Conservation (phyloP, 2,113 vertebrate genomes). For the Sylvietta virens region DNA sequence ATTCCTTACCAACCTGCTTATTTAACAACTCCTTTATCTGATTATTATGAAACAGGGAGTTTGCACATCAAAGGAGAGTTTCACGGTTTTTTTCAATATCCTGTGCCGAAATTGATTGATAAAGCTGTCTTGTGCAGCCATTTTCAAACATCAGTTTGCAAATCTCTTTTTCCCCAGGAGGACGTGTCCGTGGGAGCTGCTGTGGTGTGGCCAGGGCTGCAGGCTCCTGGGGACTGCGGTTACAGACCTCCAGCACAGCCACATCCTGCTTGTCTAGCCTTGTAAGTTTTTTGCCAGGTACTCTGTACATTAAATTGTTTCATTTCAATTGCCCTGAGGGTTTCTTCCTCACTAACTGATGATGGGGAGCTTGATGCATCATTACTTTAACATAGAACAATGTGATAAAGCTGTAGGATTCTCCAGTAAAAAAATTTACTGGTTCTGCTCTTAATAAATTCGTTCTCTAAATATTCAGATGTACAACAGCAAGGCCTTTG, state of each 20-base stretch:
- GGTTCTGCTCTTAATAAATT: constrained; percentile 41
- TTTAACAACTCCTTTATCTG: not conserved
- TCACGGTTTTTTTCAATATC: not conserved
- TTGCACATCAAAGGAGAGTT: not conserved
- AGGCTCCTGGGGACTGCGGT: not conserved
- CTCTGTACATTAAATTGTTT: constrained; percentile 29
- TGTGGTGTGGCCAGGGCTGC: not conserved
- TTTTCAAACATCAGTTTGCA: not conserved
- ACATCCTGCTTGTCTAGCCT: constrained; percentile 23
- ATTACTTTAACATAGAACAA: constrained; percentile 14
- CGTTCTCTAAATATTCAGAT: constrained; percentile 19
- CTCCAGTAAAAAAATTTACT: constrained; percentile 34
- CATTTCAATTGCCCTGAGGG: constrained; percentile 48
- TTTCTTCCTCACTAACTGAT: constrained; percentile 40
- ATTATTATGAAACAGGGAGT: not conserved
- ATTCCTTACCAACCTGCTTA: not conserved
- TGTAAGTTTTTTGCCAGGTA: constrained; percentile 48
- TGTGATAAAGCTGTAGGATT: constrained; percentile 27
- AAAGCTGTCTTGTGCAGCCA: not conserved
- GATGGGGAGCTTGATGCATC: constrained; percentile 50
- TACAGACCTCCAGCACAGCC: constrained; percentile 20
- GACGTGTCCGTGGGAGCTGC: not conserved
- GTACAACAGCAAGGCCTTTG: not conserved
- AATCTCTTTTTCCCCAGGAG: not conserved
- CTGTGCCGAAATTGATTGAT: not conserved